Evolutionary conservation across 2,888 invertebrate genomes (phyloP).

Genomic region (Drosophila falleni): DNA sequence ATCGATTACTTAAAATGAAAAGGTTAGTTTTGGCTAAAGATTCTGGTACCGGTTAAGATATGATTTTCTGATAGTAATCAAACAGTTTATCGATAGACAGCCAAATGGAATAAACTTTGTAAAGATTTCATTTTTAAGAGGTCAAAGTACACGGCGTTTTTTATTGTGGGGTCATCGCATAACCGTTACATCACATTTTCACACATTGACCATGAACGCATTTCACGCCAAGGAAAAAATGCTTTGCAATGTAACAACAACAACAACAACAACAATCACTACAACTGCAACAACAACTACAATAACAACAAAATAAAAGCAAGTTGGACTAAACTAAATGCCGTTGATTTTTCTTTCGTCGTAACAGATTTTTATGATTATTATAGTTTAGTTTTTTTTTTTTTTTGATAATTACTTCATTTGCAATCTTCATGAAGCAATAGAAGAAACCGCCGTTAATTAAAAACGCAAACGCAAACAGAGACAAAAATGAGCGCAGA

Average conservation of each 20-base stretch:
- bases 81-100: slow-evolving; percentile 3
- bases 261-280: slow-evolving; percentile 23
- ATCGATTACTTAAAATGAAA: too few species aligned
- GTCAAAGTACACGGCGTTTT: slow-evolving; percentile 1
- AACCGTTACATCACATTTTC: slow-evolving; percentile 68
- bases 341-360: slow-evolving; percentile 60
- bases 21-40: too few species aligned
- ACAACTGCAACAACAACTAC: slow-evolving; percentile 7
- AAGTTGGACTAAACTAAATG: slow-evolving; percentile 49
- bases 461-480: slow-evolving; percentile 77
- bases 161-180: slow-evolving; percentile 44
- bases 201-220: slow-evolving; percentile 78
- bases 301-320: background rate
- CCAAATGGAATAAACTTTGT: background rate
- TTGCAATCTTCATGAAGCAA: slow-evolving; percentile 79
- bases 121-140: background rate
- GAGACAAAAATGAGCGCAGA: slow-evolving; percentile 48
- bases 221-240: slow-evolving; percentile 62
- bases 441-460: slow-evolving; percentile 75
- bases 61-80: background rate
- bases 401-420: slow-evolving; percentile 73
- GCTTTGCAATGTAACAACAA: slow-evolving; percentile 38
- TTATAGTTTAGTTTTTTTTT: slow-evolving; percentile 24
- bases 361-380: slow-evolving; percentile 45
- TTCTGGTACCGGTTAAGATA: too few species aligned